Base-by-base conservation (phyloP, 92 coral and sea anemone species). In the Epizoanthus illoricatus region DNA sequence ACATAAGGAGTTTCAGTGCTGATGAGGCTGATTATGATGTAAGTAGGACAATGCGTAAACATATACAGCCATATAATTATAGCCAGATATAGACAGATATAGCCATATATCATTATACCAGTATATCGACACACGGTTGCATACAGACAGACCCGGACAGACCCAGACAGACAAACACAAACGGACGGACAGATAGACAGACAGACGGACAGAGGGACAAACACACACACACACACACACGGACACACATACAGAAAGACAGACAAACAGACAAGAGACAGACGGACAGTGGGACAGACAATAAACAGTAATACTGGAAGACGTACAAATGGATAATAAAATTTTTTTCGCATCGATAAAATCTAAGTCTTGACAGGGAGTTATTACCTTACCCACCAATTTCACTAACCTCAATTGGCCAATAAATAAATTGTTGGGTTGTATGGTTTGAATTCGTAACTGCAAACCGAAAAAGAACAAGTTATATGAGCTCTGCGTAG, bases 11-110 rank as follows among this genome's bases (percentile, higher is more conserved):
- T 23, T 87, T 89, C 28, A 92, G 97, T 79, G 92, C 93, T 13
- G 97, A 92, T 65, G 99, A 97, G 56, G 98, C 99, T 4, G 99
- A 95, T 55, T 97, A 97, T 79, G 99, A 97, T 81, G 99, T 97
- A 80, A 83, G 91, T 76, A 45, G 56, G 56, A 52, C 56, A 3
- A 78, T 43, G 71, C 45, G 71, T 78, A 61, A 5, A 40, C 47
- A 52, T 52, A 10, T 52, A 52, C 0, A 42, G 60, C 8, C 10
- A n/a, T 56, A 7, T 33, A 13, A n/a, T n/a, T 52, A 52, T 1
- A 42, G 60, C 8, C 10, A n/a, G 33, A 7, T 52, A 52, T 1
- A 42, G 60, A 17, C 10, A n/a, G 13, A 7, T 36, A 13, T 4
- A 54, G 33, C 39, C 13, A 10, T 49, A 54, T n/a, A 16, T 36